A percentile compares a stretch with the other conserved stretches of the same genome.
These are phyloP conservation scores for Hyposoter dolosus DNA, from an alignment of 2,888 invertebrate species.

Conservation along the genomic window DNA sequence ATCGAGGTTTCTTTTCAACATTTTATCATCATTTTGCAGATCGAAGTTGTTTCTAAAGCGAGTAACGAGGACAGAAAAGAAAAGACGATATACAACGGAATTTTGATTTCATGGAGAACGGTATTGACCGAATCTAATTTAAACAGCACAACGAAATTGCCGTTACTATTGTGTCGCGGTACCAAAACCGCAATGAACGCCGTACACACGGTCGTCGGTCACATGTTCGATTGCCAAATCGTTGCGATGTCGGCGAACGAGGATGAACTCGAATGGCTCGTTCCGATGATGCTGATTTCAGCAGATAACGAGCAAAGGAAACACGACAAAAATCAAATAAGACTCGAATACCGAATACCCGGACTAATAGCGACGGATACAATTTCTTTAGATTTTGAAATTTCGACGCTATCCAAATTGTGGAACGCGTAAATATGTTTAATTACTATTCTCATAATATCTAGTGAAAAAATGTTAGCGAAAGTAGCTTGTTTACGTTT, in stretches of 20 bases:
- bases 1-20: not conserved
- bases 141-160: slow-evolving; percentile 74
- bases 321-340: slow-evolving; percentile 69
- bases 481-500: not conserved
- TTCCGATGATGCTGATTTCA: slow-evolving; percentile 76
- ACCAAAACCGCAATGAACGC: slow-evolving; percentile 74
- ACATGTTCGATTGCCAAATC: slow-evolving; percentile 82
- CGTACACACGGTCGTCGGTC: slow-evolving; percentile 77
- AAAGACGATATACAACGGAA: slow-evolving; percentile 78
- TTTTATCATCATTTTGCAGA: slow-evolving; percentile 58
- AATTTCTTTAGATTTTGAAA: slow-evolving; percentile 74
- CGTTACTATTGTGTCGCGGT: slow-evolving; percentile 81
- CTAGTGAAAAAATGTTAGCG: no score
- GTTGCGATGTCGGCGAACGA: slow-evolving; percentile 74
- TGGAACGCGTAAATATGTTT: slow-evolving; percentile 74
- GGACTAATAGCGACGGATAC: slow-evolving; percentile 73
- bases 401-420: slow-evolving; percentile 72
- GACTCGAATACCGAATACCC: slow-evolving; percentile 78
- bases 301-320: slow-evolving; percentile 54
- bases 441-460: not conserved
- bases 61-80: slow-evolving; percentile 50
- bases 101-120: slow-evolving; percentile 80
- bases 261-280: slow-evolving; percentile 81
- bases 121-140: slow-evolving; percentile 41
- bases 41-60: slow-evolving; percentile 72